These are phyloP conservation scores for Thecocarcelia acutangulata DNA, from an alignment of 2,888 invertebrate species.

Conservation along the genomic window DNA sequence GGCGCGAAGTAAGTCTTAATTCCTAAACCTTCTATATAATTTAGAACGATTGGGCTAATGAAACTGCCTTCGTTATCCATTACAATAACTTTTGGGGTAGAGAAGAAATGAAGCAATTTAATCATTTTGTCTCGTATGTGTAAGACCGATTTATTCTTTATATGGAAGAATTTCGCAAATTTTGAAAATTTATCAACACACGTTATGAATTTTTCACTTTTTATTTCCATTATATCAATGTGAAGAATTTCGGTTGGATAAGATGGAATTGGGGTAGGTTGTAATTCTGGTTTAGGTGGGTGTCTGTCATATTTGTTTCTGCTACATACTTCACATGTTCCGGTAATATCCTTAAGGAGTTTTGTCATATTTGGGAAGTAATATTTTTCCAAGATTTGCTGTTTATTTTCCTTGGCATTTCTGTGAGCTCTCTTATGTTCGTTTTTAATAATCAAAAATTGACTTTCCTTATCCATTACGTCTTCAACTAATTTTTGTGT, in stretches of 20 bases:
- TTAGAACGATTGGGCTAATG: conserved; percentile 15
- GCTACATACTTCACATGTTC: not conserved
- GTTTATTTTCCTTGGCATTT: not conserved
- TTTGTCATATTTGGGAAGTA: conserved; percentile 9
- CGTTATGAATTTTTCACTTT: conserved; percentile 10
- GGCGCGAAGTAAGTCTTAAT: conserved; percentile 11
- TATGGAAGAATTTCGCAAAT: conserved; percentile 20
- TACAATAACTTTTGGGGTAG: conserved; percentile 4
- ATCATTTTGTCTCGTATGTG: conserved; percentile 9
- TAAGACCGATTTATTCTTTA: conserved; percentile 21
- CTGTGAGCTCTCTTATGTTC: not conserved
- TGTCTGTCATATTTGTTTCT: conserved; percentile 13
- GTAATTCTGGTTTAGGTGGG: too few relatives aligned
- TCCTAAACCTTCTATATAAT: conserved; percentile 3
- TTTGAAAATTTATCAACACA: conserved; percentile 21
- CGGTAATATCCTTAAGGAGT: not conserved
- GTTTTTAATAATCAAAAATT: not conserved
- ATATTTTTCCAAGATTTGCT: not conserved
- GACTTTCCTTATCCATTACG: not conserved
- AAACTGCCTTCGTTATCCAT: conserved; percentile 31
- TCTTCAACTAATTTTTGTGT: conserved; percentile 7
- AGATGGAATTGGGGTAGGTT: conserved; percentile 27
- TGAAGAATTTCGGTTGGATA: conserved; percentile 44
- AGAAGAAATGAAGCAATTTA: conserved; percentile 29
- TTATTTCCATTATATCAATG: conserved; percentile 21